phyloP scores from a whole-genome alignment of 2,113 vertebrate species.

The Pachyramphus minor region DNA sequence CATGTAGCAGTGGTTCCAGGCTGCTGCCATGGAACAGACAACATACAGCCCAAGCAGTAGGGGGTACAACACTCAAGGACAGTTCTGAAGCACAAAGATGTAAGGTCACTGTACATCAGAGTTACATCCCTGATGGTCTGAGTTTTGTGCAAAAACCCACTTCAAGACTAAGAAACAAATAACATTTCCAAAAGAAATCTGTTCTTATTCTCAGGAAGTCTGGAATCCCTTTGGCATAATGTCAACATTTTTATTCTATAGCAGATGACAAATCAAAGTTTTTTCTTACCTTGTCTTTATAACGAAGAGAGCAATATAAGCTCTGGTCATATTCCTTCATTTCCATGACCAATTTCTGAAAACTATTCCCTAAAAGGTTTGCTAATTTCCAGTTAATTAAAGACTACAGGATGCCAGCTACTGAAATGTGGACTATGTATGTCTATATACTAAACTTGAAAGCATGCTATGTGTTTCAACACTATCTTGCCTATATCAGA shows the following conservation, averaged over 20 bases:
- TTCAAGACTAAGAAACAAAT: not conserved
- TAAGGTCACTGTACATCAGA: fast-evolving
- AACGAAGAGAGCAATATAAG: not conserved
- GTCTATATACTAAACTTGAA: not conserved
- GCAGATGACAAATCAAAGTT: not conserved
- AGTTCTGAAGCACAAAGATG: not conserved
- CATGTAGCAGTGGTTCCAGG: not conserved
- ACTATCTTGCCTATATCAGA: not conserved
- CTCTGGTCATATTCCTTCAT: not conserved
- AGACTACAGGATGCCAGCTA: not conserved
- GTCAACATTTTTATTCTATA: not conserved
- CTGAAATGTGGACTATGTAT: not conserved
- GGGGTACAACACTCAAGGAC: not conserved
- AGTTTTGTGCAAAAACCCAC: not conserved
- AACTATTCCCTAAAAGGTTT: not conserved
- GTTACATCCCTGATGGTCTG: not conserved
- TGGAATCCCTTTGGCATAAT: not conserved
- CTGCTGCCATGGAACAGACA: not conserved
- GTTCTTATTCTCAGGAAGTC: not conserved
- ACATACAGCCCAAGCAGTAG: not conserved
- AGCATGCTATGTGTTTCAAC: not conserved
- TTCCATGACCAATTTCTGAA: not conserved
- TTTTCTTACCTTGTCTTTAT: not conserved
- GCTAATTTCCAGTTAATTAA: not conserved
- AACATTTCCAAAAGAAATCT: not conserved